Evolutionary conservation across 2,113 vertebrate genomes (phyloP).

Genomic region (Rhinopomastus cyanomelas): DNA sequence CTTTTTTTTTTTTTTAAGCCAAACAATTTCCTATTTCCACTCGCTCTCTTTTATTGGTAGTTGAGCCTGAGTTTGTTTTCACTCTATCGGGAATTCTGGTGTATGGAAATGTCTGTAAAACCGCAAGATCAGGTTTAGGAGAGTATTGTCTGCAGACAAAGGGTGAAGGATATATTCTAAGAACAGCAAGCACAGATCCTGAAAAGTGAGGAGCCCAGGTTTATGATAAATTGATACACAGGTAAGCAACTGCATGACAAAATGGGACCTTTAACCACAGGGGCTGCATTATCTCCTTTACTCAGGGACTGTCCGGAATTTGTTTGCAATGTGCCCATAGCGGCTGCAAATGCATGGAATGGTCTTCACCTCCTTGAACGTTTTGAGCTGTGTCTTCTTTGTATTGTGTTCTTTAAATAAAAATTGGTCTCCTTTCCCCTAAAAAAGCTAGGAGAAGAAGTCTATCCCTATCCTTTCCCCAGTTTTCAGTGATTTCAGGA

Average conservation of each 20-base stretch:
- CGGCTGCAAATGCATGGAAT: conserved; percentile 78
- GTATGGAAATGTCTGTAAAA: conserved; percentile 96
- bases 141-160: conserved; percentile 97
- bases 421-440: conserved; percentile 56
- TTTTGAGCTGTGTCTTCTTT: conserved; percentile 48
- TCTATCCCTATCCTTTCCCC: conserved; percentile 57
- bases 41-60: conserved; percentile 97
- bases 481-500: conserved; percentile 59
- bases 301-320: conserved; percentile 83
- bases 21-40: conserved; percentile 78
- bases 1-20: conserved; percentile 57
- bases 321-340: conserved; percentile 83
- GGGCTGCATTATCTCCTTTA: conserved; percentile 80
- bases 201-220: conserved; percentile 84
- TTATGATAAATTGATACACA: conserved; percentile 98
- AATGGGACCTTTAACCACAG: conserved; percentile 90
- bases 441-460: conserved; percentile 71
- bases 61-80: conserved; percentile 90
- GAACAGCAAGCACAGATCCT: conserved; percentile 85
- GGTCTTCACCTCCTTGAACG: conserved; percentile 60
- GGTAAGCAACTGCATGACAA: conserved; percentile 97
- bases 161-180: conserved; percentile 93
- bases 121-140: conserved; percentile 98
- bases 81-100: conserved; percentile 99
- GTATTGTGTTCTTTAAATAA: conserved; percentile 65